phyloP scores from a whole-genome alignment of 1,140 invertebrate genomes.

The Brachionus calyciflorus region DNA sequence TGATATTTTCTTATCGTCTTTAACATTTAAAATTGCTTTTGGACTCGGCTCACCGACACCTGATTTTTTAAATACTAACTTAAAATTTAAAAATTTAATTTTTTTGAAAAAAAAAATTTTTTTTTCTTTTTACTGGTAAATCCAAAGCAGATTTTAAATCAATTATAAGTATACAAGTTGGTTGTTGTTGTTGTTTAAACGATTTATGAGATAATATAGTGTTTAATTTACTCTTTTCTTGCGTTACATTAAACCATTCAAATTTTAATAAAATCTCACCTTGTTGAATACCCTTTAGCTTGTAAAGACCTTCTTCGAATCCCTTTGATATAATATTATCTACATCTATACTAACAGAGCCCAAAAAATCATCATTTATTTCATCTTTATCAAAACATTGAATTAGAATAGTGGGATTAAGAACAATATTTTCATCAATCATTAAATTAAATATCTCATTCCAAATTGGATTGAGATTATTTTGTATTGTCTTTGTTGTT shows the following conservation, averaged over 20 bases:
- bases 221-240: constrained; percentile 61
- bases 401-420: constrained; percentile 73
- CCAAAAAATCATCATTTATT: constrained; percentile 27
- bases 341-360: not conserved
- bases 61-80: not conserved
- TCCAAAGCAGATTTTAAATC: constrained; percentile 84
- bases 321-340: constrained; percentile 5
- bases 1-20: constrained; percentile 52
- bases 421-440: constrained; percentile 61
- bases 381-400: constrained; percentile 76
- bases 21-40: constrained; percentile 54
- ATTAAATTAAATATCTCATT: constrained; percentile 59
- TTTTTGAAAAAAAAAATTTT: constrained; percentile 52
- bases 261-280: constrained; percentile 82
- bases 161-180: constrained; percentile 68
- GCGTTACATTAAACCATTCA: constrained; percentile 78
- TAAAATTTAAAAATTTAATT: not conserved
- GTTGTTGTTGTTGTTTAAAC: not conserved
- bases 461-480: constrained; percentile 88
- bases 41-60: constrained; percentile 58
- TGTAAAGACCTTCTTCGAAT: constrained; percentile 66
- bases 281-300: constrained; percentile 85
- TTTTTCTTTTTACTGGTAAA: constrained; percentile 82
- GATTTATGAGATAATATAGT: constrained; percentile 53
- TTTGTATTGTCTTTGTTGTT: constrained; percentile 78